These are phyloP conservation scores for Heliconius erato DNA, from an alignment of 2,888 invertebrate species.

Conservation along the genomic window DNA sequence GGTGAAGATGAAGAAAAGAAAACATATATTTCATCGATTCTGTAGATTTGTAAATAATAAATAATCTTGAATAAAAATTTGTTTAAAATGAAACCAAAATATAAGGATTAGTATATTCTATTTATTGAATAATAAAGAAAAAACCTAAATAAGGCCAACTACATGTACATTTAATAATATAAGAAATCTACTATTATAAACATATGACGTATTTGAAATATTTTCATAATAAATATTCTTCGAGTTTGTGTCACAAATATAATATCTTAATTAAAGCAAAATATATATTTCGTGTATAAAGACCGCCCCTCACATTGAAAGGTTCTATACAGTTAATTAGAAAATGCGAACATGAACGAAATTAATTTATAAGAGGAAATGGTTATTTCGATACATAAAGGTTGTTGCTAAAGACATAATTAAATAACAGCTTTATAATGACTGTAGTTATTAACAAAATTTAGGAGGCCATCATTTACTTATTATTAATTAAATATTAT, in stretches of 20 bases:
- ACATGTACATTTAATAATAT: too few relatives aligned
- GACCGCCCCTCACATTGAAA: conserved; percentile 32
- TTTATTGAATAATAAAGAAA: too few relatives aligned
- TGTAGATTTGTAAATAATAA: too few relatives aligned
- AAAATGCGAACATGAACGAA: conserved; percentile 40
- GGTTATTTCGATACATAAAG: conserved; percentile 39
- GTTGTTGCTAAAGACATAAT: conserved; percentile 36
- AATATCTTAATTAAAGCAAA: conserved; percentile 34
- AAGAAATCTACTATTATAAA: background rate
- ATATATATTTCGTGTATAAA: conserved; percentile 26
- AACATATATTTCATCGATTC: background rate
- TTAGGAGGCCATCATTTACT: background rate
- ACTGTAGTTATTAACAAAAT: conserved; percentile 12
- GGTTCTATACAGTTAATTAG: conserved; percentile 43
- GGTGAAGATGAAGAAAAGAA: background rate
- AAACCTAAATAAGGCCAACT: too few relatives aligned
- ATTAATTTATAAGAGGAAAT: conserved; percentile 44
- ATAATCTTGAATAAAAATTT: too few relatives aligned
- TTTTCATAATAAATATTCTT: background rate
- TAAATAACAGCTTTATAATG: conserved; percentile 45
- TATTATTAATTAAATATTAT: background rate
- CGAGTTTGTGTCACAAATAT: conserved; percentile 12
- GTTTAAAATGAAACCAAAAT: too few relatives aligned
- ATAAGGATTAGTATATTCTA: too few relatives aligned
- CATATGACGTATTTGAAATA: background rate